These are phyloP conservation scores for Clistopyga incitator DNA, from an alignment of 2,888 invertebrate genomes.

Conservation along the genomic window DNA sequence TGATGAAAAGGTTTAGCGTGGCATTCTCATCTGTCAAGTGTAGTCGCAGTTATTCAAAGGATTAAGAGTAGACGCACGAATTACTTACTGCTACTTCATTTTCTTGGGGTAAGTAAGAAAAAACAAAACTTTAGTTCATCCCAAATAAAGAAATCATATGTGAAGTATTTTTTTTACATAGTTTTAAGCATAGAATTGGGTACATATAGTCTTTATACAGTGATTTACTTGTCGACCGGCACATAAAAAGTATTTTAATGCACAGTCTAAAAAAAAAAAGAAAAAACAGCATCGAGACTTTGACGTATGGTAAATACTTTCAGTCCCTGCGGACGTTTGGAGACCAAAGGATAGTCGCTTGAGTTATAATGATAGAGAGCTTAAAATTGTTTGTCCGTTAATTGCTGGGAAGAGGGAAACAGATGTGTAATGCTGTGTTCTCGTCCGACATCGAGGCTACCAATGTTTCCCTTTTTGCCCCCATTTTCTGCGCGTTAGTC, in stretches of 20 bases:
- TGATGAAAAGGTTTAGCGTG: not conserved
- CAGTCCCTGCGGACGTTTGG: not conserved
- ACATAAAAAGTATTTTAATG: too few relatives aligned
- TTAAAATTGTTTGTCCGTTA: slow-evolving; percentile 67
- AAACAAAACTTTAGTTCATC: not conserved
- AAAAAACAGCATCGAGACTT: too few relatives aligned
- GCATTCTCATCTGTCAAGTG: slow-evolving; percentile 19
- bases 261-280: too few relatives aligned
- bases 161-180: too few relatives aligned
- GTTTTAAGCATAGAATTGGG: too few relatives aligned
- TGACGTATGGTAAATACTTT: too few relatives aligned
- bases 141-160: too few relatives aligned
- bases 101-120: not conserved
- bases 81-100: not conserved
- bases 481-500: slow-evolving; percentile 4
- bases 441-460: not conserved
- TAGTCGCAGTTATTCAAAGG: not conserved
- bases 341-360: not conserved
- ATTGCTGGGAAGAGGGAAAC: slow-evolving; percentile 64
- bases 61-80: slow-evolving; percentile 2
- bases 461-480: slow-evolving; percentile 12
- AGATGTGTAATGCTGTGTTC: slow-evolving; percentile 52
- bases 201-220: too few relatives aligned
- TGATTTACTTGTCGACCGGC: too few relatives aligned
- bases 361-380: not conserved